Percentiles rank a stretch among this genome's conserved stretches.
Evolutionary conservation across 2,888 invertebrate genomes (phyloP).

Genomic region (Adineta ricciae): DNA sequence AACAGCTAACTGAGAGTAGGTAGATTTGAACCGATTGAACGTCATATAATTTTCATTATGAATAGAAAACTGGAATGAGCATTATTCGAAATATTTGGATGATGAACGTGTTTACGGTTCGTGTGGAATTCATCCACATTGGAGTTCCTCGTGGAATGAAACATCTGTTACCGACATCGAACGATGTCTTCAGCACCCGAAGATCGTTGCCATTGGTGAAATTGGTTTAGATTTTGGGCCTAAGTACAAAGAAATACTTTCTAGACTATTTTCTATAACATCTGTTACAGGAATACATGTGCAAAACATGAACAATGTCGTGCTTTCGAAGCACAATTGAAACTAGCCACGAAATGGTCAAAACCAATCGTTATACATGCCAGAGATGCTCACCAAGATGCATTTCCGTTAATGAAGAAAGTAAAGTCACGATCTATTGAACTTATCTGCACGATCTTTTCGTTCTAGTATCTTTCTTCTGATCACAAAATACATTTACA

Average conservation of each 20-base stretch:
- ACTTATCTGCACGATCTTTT: too few relatives aligned
- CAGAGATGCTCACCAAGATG: background rate
- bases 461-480: background rate
- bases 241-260: background rate
- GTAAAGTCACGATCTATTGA: background rate
- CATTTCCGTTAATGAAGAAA: background rate
- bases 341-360: background rate
- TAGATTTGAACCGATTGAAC: too few relatives aligned
- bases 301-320: background rate
- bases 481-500: constrained; percentile 16
- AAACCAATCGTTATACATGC: constrained; percentile 21
- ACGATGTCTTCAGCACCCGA: constrained; percentile 8
- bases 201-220: background rate
- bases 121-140: constrained; percentile 23
- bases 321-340: background rate
- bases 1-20: background rate
- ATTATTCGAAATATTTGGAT: background rate
- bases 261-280: background rate
- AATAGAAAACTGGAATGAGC: background rate
- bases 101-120: background rate
- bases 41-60: background rate
- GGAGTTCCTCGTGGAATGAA: background rate
- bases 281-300: background rate
- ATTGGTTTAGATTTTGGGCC: constrained; percentile 1
- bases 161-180: background rate